These are phyloP conservation scores for Neodontobutis hainanensis DNA, from an alignment of 2,113 vertebrate genomes.

Conservation along the genomic window DNA sequence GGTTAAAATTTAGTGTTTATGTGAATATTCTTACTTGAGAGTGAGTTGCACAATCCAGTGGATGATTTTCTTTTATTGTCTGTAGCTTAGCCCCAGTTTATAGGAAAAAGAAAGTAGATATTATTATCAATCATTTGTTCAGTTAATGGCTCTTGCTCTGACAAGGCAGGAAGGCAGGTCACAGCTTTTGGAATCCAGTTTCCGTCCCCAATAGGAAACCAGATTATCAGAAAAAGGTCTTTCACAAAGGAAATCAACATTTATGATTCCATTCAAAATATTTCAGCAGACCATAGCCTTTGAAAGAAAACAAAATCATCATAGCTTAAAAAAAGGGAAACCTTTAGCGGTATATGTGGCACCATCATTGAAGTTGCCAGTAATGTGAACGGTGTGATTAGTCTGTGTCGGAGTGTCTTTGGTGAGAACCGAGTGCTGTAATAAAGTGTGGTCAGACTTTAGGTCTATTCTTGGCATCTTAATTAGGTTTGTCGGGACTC, in stretches of 20 bases:
- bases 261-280: not conserved
- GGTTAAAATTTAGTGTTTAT: too few species aligned
- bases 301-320: not conserved
- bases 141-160: too few species aligned
- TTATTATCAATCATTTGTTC: too few species aligned
- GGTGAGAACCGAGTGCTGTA: slow-evolving; percentile 43
- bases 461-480: slow-evolving; percentile 61
- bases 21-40: too few species aligned
- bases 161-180: not conserved
- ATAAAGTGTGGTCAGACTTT: slow-evolving; percentile 62
- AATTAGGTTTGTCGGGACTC: slow-evolving; percentile 65
- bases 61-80: too few species aligned
- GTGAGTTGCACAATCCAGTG: too few species aligned
- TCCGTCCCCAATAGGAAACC: not conserved
- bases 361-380: slow-evolving; percentile 19
- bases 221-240: not conserved
- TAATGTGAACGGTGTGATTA: slow-evolving; percentile 25
- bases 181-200: not conserved
- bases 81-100: too few species aligned
- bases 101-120: too few species aligned
- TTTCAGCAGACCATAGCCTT: not conserved
- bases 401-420: slow-evolving; percentile 30
- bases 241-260: not conserved
- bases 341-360: slow-evolving; percentile 7
- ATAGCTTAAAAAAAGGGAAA: slow-evolving; percentile 9